A percentile compares a stretch with the other conserved stretches of the same genome.
Conservation (phyloP, 2,797 vertebrate genomes). For the Choloepus didactylus region DNA sequence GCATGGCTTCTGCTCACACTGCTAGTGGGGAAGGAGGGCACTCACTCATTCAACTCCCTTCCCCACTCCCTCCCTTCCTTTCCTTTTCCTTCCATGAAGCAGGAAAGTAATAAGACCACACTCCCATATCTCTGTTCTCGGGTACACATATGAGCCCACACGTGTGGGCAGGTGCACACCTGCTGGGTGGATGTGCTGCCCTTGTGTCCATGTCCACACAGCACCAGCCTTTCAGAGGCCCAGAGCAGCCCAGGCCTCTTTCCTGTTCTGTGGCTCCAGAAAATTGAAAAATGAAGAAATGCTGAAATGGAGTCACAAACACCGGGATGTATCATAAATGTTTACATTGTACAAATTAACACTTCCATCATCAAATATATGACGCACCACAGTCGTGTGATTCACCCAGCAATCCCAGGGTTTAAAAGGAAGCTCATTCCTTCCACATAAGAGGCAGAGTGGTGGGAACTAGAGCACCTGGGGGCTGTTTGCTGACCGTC, state of each 20-base stretch:
- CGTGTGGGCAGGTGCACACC: neutral
- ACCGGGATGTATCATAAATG: neutral
- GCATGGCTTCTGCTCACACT: neutral
- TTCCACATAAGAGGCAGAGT: neutral
- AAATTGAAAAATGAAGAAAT: neutral
- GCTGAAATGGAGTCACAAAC: neutral
- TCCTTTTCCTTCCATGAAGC: too few species aligned
- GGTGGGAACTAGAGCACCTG: fast-evolving
- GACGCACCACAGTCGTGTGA: neutral
- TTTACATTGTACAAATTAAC: neutral
- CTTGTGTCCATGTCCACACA: neutral
- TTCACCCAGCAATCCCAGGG: neutral
- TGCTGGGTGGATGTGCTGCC: neutral
- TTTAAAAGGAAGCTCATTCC: neutral
- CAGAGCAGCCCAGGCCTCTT: neutral
- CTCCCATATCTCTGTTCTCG: neutral
- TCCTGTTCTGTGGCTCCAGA: neutral
- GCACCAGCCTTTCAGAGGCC: neutral
- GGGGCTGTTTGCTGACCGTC: neutral
- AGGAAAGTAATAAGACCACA: neutral
- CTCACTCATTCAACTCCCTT: neutral
- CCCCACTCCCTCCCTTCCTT: too few species aligned
- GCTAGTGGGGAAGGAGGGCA: neutral
- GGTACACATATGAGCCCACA: fast-evolving
- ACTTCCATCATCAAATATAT: neutral